Evolutionary conservation across 2,113 vertebrate species (phyloP).

Genomic region (Platycercus adscitus): DNA sequence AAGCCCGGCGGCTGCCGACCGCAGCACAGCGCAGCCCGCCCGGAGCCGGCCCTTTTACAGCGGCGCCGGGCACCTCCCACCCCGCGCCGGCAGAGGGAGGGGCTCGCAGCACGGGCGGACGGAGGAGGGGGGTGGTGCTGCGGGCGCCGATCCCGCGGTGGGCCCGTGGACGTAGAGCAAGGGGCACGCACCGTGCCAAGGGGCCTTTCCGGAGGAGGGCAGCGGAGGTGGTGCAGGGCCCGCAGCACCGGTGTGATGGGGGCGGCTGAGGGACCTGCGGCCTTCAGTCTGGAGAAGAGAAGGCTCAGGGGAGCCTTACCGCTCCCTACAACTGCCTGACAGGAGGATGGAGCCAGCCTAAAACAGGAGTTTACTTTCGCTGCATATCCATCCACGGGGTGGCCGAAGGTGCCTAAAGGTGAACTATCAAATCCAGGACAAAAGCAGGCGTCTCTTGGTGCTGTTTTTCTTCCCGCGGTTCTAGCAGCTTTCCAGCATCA

Average conservation of each 20-base stretch:
- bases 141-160: fast-evolving
- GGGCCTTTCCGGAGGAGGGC: background rate
- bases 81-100: background rate
- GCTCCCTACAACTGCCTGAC: background rate
- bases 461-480: background rate
- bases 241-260: background rate
- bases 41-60: background rate
- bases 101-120: fast-evolving
- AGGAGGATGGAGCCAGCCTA: background rate
- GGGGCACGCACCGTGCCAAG: fast-evolving
- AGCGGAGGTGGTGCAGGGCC: too few relatives aligned
- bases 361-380: background rate
- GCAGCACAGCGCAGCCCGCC: fast-evolving
- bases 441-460: background rate
- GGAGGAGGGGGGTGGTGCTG: too few relatives aligned
- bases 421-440: background rate
- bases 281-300: background rate
- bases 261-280: background rate
- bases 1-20: fast-evolving
- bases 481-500: background rate
- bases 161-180: background rate
- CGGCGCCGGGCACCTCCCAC: background rate
- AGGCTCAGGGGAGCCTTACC: background rate
- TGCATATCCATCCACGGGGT: background rate
- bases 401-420: background rate